A percentile compares a stretch with the other conserved stretches of the same genome.
Conservation (phyloP, 2,888 invertebrate genomes). For the Aelia acuminata region DNA sequence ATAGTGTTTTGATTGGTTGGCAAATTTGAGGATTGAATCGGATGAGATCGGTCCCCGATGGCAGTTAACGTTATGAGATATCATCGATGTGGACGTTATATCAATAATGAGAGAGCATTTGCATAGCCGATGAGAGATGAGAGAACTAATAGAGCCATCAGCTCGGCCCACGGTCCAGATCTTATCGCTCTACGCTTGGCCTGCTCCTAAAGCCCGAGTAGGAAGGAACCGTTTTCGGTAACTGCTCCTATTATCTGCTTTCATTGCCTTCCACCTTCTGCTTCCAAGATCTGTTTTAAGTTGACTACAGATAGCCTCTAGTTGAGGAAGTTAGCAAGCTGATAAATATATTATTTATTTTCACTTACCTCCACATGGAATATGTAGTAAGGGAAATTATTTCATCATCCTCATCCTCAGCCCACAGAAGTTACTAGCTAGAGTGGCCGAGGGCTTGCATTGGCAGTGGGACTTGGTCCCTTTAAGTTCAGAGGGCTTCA, state of each 20-base stretch:
- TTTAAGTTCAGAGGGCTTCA: too few species aligned
- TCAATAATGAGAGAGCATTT: constrained; percentile 30
- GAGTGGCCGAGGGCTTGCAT: too few species aligned
- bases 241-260: neutral
- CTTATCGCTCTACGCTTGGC: neutral
- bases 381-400: too few species aligned
- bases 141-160: constrained; percentile 11
- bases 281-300: neutral
- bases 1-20: neutral
- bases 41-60: neutral
- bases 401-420: too few species aligned
- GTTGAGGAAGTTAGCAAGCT: neutral
- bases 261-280: neutral
- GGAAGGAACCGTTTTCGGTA: neutral
- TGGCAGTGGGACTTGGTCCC: too few species aligned
- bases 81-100: neutral
- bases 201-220: neutral
- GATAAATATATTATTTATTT: neutral
- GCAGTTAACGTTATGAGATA: neutral
- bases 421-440: too few species aligned
- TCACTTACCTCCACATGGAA: too few species aligned
- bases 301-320: neutral
- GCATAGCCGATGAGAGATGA: neutral
- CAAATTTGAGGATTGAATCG: too few species aligned
- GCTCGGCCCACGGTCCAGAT: neutral